Evolutionary conservation across 2,797 vertebrate genomes (phyloP).

Genomic region (Sebastes vulpes): DNA sequence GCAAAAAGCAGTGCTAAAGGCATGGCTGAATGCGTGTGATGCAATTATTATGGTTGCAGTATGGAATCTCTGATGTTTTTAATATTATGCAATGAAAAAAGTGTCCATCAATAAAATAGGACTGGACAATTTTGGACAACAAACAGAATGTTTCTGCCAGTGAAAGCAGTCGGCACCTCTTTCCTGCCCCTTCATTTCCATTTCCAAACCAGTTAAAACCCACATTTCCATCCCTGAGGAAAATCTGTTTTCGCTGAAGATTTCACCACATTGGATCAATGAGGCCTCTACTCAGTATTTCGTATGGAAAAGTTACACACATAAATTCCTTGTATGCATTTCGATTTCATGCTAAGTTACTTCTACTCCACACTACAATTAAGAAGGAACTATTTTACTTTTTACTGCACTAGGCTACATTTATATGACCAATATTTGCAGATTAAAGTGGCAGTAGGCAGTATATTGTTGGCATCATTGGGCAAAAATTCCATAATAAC

Average conservation of each 20-base stretch:
- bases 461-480: rapidly evolving
- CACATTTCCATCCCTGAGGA: not conserved
- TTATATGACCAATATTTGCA: not conserved
- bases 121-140: not conserved
- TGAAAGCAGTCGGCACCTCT: not conserved
- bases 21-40: not conserved
- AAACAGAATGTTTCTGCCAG: not conserved
- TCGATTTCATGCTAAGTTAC: not conserved
- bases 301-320: not conserved
- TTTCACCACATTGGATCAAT: not conserved
- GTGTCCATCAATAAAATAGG: not conserved
- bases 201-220: conserved; percentile 15
- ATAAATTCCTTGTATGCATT: not conserved
- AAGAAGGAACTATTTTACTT: not conserved
- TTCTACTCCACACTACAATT: not conserved
- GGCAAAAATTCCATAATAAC: too few relatives aligned
- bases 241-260: not conserved
- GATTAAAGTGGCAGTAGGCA: too few relatives aligned
- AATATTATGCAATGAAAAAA: conserved; percentile 6
- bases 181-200: not conserved
- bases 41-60: not conserved
- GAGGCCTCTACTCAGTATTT: not conserved
- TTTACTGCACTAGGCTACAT: not conserved
- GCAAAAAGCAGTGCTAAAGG: not conserved
- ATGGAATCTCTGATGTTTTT: not conserved